Conservation (phyloP, 1,140 invertebrate species). For the Hyles vespertilio region DNA sequence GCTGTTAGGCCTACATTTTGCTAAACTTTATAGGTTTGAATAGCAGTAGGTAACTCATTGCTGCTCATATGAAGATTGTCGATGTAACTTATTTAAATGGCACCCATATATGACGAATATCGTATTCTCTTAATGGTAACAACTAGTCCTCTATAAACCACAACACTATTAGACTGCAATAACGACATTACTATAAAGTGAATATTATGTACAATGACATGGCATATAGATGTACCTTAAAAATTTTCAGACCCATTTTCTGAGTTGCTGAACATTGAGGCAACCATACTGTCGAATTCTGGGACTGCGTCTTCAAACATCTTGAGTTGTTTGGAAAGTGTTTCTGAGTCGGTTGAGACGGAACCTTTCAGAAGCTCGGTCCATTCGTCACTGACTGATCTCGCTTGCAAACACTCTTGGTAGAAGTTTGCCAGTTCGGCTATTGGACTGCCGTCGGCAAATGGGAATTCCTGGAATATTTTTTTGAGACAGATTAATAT, state of each 20-base stretch:
- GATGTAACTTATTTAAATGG: too few relatives aligned
- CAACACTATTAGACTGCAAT: too few relatives aligned
- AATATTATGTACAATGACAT: too few relatives aligned
- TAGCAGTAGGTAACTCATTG: too few relatives aligned
- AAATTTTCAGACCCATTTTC: conserved; percentile 34
- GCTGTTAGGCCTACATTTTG: too few relatives aligned
- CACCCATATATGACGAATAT: too few relatives aligned
- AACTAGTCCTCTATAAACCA: too few relatives aligned
- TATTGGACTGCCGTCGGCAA: conserved; percentile 64
- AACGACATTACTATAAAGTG: too few relatives aligned
- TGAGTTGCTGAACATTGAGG: conserved; percentile 55
- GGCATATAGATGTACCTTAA: conserved; percentile 9
- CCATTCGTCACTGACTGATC: conserved; percentile 46
- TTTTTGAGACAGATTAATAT: neutral
- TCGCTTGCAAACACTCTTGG: conserved; percentile 57
- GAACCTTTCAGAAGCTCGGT: conserved; percentile 29
- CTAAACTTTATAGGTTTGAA: too few relatives aligned
- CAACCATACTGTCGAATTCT: conserved; percentile 63
- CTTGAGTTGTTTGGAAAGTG: conserved; percentile 46
- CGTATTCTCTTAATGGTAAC: too few relatives aligned
- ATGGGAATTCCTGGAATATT: conserved; percentile 56
- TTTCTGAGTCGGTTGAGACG: conserved; percentile 32
- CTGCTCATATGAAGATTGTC: too few relatives aligned
- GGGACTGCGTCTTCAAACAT: conserved; percentile 59
- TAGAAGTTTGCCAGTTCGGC: conserved; percentile 62